Conservation (phyloP, 2,797 vertebrate species). For the Chromobotia macracanthus region DNA sequence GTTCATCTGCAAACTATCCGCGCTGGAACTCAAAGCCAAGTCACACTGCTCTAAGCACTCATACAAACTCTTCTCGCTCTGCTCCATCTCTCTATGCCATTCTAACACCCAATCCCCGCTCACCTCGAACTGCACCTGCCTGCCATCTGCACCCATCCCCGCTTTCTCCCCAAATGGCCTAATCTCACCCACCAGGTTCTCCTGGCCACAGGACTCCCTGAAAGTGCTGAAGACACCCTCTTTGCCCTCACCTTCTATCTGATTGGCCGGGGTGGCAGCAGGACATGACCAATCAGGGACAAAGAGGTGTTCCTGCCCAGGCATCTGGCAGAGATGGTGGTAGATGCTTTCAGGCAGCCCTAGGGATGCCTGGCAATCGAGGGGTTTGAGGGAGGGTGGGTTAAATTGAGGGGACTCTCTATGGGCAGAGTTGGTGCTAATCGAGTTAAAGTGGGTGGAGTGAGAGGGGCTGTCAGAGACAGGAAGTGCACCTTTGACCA, state of each 20-base stretch:
- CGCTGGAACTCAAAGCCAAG: slow-evolving; percentile 68
- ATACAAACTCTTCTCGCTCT: slow-evolving; percentile 81
- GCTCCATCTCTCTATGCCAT: slow-evolving; percentile 60
- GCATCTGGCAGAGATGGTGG: slow-evolving; percentile 90
- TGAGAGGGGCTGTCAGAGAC: slow-evolving; percentile 85
- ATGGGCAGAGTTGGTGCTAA: slow-evolving; percentile 80
- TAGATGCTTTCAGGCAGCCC: slow-evolving; percentile 88
- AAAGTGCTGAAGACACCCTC: slow-evolving; percentile 93
- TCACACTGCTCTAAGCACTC: slow-evolving; percentile 81
- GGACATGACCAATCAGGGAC: slow-evolving; percentile 70
- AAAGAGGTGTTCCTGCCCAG: slow-evolving; percentile 79
- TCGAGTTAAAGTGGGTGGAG: slow-evolving; percentile 83
- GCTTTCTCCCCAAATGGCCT: slow-evolving; percentile 62
- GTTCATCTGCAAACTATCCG: slow-evolving; percentile 68
- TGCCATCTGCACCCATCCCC: slow-evolving; percentile 19
- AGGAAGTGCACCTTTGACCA: slow-evolving; percentile 98
- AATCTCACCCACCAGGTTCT: slow-evolving; percentile 67
- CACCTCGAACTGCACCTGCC: slow-evolving; percentile 47
- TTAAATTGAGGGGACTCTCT: slow-evolving; percentile 82
- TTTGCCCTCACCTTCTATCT: slow-evolving; percentile 85
- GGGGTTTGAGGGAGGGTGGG: slow-evolving; percentile 65
- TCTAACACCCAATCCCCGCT: slow-evolving; percentile 77
- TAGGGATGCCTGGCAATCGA: slow-evolving; percentile 82
- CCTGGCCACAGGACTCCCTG: slow-evolving; percentile 80
- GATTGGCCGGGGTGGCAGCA: slow-evolving; percentile 70